Evolutionary conservation across 2,888 invertebrate genomes (phyloP), one percentile per base, ranked within the genome.

Genomic region (Aphidoletes aphidimyza): DNA sequence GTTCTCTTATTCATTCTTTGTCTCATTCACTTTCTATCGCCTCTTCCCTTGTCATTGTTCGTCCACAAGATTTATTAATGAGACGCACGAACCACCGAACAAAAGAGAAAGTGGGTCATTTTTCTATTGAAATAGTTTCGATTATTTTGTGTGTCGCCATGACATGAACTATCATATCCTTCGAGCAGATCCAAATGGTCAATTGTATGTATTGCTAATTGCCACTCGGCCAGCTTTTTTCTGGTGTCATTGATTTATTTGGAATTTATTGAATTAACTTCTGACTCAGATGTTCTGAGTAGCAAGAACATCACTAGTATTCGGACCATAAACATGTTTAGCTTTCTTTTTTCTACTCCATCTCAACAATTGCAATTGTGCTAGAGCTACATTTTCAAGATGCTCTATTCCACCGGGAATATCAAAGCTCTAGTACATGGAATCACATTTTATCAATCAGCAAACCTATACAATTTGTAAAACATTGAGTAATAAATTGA

Each of bases 401-500:
- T 69, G 17, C 30, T 17, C 11, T 1, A 30, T 11, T 69, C 69
- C 69, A n/a, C 69, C 14, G 30, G 69, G 69, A 14, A 69, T 30
- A 14, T n/a, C 30, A 69, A 30, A 30, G 30, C 69, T 69, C 30
- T n/a, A 69, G 14, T 14, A 54, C 54, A 54, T 54, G 0, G 30
- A 69, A 69, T 69, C 69, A 69, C 69, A 69, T 30, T 69, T 69
- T 69, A 69, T 69, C 69, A 69, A 69, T 69, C 69, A 69, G 30
- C 34, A 69, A 34, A 69, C 69, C 69, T 69, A 69, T 54, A 54
- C 54, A 54, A 54, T 69, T 69, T 30, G 69, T 69, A 69, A 69
- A 69, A 69, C 69, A 69, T 34, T 30, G 11, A 69, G 69, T 69
- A 69, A 69, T 69, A 69, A 69, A 69, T 69, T 69, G 69, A 69